Conservation (phyloP, 2,797 vertebrate species). For the Myotis planiceps region DNA sequence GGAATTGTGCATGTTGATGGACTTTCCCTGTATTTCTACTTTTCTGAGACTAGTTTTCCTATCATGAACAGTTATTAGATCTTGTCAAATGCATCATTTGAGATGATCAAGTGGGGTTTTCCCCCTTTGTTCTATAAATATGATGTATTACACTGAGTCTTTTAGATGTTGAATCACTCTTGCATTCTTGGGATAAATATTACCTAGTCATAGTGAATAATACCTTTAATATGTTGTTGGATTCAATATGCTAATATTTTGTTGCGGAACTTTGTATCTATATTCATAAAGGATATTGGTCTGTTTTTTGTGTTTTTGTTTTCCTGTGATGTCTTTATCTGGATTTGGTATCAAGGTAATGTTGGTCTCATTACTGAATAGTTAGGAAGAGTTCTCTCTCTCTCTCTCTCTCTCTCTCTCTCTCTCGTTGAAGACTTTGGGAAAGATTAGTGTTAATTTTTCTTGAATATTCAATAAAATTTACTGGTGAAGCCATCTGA, state of each 20-base stretch:
- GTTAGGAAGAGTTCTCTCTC: background rate
- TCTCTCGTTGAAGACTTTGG: background rate
- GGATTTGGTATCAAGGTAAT: background rate
- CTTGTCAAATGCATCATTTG: slow-evolving; percentile 7
- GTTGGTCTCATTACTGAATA: background rate
- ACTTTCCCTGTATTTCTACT: slow-evolving; percentile 2
- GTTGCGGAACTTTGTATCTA: slow-evolving; percentile 3
- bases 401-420: background rate
- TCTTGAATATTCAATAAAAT: background rate
- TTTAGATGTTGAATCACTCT: slow-evolving; percentile 11
- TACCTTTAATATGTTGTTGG: background rate
- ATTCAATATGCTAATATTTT: slow-evolving; percentile 37
- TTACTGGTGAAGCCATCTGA: background rate
- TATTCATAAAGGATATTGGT: background rate
- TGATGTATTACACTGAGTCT: background rate
- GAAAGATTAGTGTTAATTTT: background rate
- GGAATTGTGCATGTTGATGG: background rate
- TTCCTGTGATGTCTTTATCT: background rate
- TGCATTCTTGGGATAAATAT: slow-evolving; percentile 46
- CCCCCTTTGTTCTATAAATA: background rate
- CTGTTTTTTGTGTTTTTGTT: slow-evolving; percentile 17
- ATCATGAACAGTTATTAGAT: background rate
- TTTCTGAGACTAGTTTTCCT: slow-evolving; percentile 8
- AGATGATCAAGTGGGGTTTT: background rate
- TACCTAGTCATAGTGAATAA: slow-evolving; percentile 39